Conservation (phyloP, 2,797 vertebrate species). For the Acipenser transmontanus region DNA sequence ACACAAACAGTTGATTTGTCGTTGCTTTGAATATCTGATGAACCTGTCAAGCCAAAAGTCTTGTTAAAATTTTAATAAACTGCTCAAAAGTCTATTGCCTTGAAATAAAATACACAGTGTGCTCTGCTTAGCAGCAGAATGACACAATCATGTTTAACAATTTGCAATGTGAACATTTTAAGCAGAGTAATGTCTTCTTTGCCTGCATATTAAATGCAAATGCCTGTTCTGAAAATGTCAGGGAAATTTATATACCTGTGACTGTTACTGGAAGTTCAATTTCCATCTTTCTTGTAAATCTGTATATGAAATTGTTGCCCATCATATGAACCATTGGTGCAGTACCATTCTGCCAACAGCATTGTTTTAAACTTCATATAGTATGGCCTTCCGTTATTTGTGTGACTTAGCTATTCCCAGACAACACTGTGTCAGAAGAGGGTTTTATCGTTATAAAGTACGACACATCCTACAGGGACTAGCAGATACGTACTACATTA, state of each 20-base stretch:
- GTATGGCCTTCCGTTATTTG: conserved; percentile 4
- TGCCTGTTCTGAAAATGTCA: conserved; percentile 52
- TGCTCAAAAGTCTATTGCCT: conserved; percentile 65
- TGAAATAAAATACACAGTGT: conserved; percentile 69
- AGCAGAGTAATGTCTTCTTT: conserved; percentile 65
- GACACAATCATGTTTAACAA: conserved; percentile 69
- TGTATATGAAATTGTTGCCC: conserved; percentile 12
- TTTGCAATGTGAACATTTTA: conserved; percentile 63
- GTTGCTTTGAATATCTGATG: conserved; percentile 71
- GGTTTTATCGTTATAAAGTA: too few species aligned
- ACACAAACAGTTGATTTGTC: conserved; percentile 35
- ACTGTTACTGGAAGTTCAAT: conserved; percentile 52
- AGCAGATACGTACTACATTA: too few species aligned
- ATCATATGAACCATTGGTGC: too few species aligned
- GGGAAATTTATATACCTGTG: conserved; percentile 58
- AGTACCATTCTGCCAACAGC: conserved; percentile 20
- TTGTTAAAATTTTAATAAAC: conserved; percentile 81
- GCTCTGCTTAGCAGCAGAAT: conserved; percentile 52
- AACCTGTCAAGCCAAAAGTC: conserved; percentile 60
- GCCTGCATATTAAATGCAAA: conserved; percentile 59
- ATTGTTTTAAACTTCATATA: conserved; percentile 10
- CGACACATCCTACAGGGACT: too few species aligned
- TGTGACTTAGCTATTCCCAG: too few species aligned
- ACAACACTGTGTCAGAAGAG: too few species aligned
- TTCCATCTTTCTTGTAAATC: conserved; percentile 57